Percentiles rank a stretch among this genome's conserved stretches.
These are phyloP conservation scores for Sylvicola cinctus DNA, from an alignment of 2,888 invertebrate species.

Conservation along the genomic window DNA sequence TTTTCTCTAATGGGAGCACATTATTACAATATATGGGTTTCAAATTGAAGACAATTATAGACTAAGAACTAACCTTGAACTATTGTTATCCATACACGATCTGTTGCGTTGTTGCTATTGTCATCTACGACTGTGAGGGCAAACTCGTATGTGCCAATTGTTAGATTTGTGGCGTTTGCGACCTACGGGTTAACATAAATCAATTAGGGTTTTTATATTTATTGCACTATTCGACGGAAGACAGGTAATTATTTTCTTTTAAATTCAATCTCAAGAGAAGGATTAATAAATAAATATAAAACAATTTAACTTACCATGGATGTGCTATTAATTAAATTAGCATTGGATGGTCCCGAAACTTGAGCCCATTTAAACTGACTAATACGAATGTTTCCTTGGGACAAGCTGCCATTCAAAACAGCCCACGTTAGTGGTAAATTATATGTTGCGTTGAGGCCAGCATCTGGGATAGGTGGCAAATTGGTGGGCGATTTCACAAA, in stretches of 20 bases:
- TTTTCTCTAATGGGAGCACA: constrained; percentile 44
- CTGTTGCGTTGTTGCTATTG: constrained; percentile 58
- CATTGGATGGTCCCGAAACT: constrained; percentile 43
- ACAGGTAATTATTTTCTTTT: no score
- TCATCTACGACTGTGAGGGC: constrained; percentile 66
- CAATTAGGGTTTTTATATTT: no score
- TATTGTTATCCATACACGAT: constrained; percentile 52
- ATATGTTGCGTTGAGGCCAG: constrained; percentile 38
- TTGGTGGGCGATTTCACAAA: constrained; percentile 82
- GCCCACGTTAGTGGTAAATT: constrained; percentile 69
- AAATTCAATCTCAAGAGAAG: no score
- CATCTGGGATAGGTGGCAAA: constrained; percentile 55
- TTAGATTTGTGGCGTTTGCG: constrained; percentile 60
- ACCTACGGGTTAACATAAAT: no score
- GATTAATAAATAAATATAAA: no score
- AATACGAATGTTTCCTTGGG: constrained; percentile 67
- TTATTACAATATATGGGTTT: constrained; percentile 1
- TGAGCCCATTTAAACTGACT: constrained; percentile 70
- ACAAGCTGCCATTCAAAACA: constrained; percentile 56
- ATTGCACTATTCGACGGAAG: no score
- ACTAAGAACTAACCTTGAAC: constrained; percentile 73
- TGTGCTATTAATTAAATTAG: no score
- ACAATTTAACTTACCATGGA: no score
- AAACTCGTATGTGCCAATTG: constrained; percentile 67
- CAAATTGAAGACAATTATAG: background rate